Percentiles rank a stretch among this genome's conserved stretches.
These are phyloP conservation scores for Etheostoma spectabile DNA, from an alignment of 2,113 vertebrate species.

Conservation along the genomic window DNA sequence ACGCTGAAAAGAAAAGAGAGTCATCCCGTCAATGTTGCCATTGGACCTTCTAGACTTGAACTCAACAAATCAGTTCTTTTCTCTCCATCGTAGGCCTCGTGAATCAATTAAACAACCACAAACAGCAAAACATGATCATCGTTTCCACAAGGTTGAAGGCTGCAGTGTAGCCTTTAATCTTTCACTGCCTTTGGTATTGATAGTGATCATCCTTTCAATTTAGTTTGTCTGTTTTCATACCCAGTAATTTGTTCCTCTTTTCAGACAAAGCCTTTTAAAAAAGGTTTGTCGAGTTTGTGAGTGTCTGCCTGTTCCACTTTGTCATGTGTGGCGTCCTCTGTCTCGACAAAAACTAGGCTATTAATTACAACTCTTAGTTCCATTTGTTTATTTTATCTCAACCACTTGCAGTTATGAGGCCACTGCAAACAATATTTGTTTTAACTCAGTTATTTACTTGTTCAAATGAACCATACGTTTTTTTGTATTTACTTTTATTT, in stretches of 20 bases:
- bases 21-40: too few relatives aligned
- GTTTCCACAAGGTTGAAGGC: not conserved
- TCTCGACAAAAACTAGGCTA: not conserved
- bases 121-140: not conserved
- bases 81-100: too few relatives aligned
- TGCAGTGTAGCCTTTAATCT: not conserved
- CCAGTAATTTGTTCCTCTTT: not conserved
- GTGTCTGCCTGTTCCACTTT: not conserved
- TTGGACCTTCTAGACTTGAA: too few relatives aligned
- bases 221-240: not conserved
- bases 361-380: not conserved
- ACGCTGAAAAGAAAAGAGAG: too few relatives aligned
- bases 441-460: not conserved
- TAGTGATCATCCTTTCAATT: not conserved
- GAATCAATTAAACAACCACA: not conserved
- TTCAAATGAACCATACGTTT: too few relatives aligned
- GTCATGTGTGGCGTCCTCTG: not conserved
- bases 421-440: not conserved
- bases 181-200: not conserved
- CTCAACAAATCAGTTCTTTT: too few relatives aligned
- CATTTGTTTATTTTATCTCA: not conserved
- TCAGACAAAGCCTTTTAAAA: not conserved
- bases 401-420: not conserved
- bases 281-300: not conserved
- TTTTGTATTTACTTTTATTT: not conserved